phyloP scores from a whole-genome alignment of 2,113 vertebrate genomes.

The Epinephelus moara region DNA sequence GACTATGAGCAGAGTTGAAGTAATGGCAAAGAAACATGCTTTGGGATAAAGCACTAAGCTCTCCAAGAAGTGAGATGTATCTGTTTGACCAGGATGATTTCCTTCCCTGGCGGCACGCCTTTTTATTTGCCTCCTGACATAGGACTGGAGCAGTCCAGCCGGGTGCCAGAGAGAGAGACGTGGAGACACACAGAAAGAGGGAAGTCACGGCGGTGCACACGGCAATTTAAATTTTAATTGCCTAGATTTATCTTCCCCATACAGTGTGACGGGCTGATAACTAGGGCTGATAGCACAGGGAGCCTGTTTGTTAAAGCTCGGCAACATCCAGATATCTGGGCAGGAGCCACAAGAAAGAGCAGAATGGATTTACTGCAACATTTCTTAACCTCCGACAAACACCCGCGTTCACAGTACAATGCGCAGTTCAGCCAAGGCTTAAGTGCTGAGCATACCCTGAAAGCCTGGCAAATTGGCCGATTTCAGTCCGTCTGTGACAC shows the following conservation, averaged over 20 bases:
- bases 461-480: conserved; percentile 57
- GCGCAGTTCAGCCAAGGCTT: conserved; percentile 49
- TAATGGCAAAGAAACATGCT: background rate
- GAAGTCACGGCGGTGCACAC: conserved; percentile 81
- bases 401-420: conserved; percentile 47
- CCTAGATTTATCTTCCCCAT: conserved; percentile 86
- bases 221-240: conserved; percentile 88
- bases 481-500: conserved; percentile 43
- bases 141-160: conserved; percentile 33
- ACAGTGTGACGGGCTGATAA: conserved; percentile 85
- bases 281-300: conserved; percentile 77
- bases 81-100: conserved; percentile 43
- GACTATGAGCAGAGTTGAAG: background rate
- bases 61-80: conserved; percentile 22
- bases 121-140: conserved; percentile 11
- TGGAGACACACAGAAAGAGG: conserved; percentile 57
- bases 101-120: background rate
- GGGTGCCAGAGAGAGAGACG: conserved; percentile 32
- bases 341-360: conserved; percentile 51
- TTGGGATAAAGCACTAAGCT: background rate
- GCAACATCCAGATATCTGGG: conserved; percentile 69
- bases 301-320: conserved; percentile 78
- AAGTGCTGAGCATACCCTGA: conserved; percentile 49
- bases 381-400: conserved; percentile 65
- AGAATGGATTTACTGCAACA: conserved; percentile 72